A percentile compares a stretch with the other conserved stretches of the same genome.
Conservation (phyloP, 2,888 invertebrate species). For the Melangyna quadrimaculata region DNA sequence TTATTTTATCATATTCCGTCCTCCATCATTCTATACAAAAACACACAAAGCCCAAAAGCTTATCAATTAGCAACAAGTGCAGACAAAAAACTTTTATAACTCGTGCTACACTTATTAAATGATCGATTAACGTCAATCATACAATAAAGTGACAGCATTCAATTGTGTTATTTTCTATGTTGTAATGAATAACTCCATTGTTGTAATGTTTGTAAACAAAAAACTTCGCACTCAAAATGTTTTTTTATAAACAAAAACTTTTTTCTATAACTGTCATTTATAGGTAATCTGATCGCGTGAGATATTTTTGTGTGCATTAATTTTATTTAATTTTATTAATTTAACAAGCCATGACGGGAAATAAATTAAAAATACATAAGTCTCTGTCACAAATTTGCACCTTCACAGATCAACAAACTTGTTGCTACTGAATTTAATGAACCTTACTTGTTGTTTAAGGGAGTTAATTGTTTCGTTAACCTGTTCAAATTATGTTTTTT, state of each 20-base stretch:
- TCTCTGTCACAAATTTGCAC: slow-evolving; percentile 35
- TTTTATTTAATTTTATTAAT: neutral
- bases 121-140: neutral
- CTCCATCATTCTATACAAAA: neutral
- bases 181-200: neutral
- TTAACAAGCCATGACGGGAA: neutral
- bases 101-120: neutral
- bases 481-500: neutral
- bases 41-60: neutral
- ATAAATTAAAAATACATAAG: neutral
- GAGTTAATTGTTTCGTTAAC: neutral
- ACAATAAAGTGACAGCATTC: slow-evolving; percentile 18
- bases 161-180: neutral
- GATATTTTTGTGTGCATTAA: slow-evolving; percentile 10
- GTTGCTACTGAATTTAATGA: slow-evolving; percentile 30
- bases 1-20: slow-evolving; percentile 2
- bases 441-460: neutral
- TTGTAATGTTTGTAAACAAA: slow-evolving; percentile 30
- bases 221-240: neutral
- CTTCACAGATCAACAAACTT: slow-evolving; percentile 62
- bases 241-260: neutral
- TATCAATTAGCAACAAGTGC: slow-evolving; percentile 4
- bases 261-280: neutral
- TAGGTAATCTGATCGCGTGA: neutral
- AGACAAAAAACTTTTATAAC: neutral